A percentile compares a stretch with the other conserved stretches of the same genome.
Conservation (phyloP, 2,888 invertebrate genomes). For the Campaea margaritaria region DNA sequence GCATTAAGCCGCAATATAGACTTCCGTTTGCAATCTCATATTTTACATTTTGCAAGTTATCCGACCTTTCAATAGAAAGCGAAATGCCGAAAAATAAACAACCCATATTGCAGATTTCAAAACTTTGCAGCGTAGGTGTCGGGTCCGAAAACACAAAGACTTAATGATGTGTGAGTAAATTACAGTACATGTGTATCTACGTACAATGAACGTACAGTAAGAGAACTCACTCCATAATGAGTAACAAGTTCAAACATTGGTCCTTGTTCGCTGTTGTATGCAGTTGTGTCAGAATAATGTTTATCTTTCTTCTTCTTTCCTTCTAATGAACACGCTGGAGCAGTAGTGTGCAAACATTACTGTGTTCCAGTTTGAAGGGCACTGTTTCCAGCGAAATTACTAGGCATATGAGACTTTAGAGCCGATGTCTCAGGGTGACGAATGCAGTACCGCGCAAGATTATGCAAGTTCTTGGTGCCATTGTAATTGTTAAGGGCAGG, state of each 20-base stretch:
- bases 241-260: not conserved
- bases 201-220: constrained; percentile 2
- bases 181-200: constrained; percentile 3
- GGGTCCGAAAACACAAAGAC: constrained; percentile 29
- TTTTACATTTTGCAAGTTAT: constrained; percentile 14
- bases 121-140: constrained; percentile 28
- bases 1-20: constrained; percentile 1
- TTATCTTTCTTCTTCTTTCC: too few species aligned
- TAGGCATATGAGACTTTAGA: too few species aligned
- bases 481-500: too few species aligned
- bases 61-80: constrained; percentile 23
- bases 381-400: too few species aligned
- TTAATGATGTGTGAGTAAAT: constrained; percentile 26
- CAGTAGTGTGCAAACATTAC: too few species aligned
- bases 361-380: too few species aligned
- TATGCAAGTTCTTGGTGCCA: too few species aligned
- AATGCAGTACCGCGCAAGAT: too few species aligned
- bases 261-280: too few species aligned
- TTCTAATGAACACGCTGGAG: too few species aligned
- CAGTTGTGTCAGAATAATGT: too few species aligned
- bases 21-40: constrained; percentile 4
- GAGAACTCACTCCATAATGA: not conserved
- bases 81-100: constrained; percentile 18
- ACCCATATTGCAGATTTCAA: constrained; percentile 20
- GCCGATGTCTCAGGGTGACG: too few species aligned